Evolutionary conservation across 2,113 vertebrate species (phyloP).

Genomic region (Isichthys henryi): DNA sequence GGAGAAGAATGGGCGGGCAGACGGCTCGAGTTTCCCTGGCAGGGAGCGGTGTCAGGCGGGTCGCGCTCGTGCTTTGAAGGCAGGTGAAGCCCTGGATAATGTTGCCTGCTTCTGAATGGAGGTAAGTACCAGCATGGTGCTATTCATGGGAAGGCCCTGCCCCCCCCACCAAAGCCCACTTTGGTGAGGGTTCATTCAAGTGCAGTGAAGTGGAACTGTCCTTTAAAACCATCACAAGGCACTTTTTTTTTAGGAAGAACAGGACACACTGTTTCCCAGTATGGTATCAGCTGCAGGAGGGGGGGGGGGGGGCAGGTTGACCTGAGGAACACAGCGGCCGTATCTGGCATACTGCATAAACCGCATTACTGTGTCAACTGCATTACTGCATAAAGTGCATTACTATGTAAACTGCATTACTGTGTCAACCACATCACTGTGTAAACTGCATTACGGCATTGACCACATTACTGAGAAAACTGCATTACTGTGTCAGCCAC

Average conservation of each 20-base stretch:
- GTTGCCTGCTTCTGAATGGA: constrained; percentile 60
- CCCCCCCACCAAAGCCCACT: constrained; percentile 24
- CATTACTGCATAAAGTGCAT: background rate
- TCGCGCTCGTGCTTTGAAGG: constrained; percentile 47
- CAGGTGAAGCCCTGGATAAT: constrained; percentile 57
- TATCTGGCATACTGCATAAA: background rate
- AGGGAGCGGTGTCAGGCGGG: constrained; percentile 43
- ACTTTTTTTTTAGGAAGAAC: constrained; percentile 38
- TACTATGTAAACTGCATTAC: no score
- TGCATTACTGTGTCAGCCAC: background rate
- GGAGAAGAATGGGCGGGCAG: background rate
- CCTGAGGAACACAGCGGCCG: background rate
- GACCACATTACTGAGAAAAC: background rate
- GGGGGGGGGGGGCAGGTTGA: background rate
- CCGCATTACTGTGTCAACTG: background rate
- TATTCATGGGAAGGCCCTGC: constrained; percentile 20
- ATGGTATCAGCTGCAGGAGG: background rate
- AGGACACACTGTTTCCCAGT: constrained; percentile 25
- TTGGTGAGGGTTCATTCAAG: constrained; percentile 44
- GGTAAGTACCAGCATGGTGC: constrained; percentile 27
- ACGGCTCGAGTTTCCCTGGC: constrained; percentile 30
- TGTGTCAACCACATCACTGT: no score
- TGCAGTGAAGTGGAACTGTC: constrained; percentile 44
- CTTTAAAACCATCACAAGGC: constrained; percentile 35
- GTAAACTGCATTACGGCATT: no score